A percentile compares a stretch with the other conserved stretches of the same genome.
Conservation (phyloP, 2,888 invertebrate species). For the Eurytoma californica region DNA sequence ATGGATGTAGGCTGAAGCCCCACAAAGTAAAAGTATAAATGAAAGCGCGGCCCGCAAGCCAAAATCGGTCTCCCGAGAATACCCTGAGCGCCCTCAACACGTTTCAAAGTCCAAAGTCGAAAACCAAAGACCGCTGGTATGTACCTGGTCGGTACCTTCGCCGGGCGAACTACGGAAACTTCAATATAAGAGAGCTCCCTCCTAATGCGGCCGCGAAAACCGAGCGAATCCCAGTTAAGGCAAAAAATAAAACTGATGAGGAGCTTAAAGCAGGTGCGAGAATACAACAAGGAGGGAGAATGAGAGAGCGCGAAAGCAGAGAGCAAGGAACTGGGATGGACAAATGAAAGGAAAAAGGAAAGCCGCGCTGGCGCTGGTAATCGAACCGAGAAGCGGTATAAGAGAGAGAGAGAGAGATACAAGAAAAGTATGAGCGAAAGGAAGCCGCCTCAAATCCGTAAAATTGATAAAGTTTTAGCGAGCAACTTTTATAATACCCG, state of each 20-base stretch:
- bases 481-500: slow-evolving; percentile 72
- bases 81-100: too few species aligned
- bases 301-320: neutral
- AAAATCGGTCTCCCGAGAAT: too few species aligned
- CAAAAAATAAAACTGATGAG: slow-evolving; percentile 16
- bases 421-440: neutral
- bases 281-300: neutral
- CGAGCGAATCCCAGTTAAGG: neutral
- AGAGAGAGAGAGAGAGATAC: neutral
- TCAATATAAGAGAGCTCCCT: neutral
- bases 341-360: slow-evolving; percentile 18
- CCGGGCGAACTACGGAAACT: slow-evolving; percentile 1
- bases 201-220: neutral
- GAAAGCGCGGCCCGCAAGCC: too few species aligned
- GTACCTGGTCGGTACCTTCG: neutral
- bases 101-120: slow-evolving; percentile 17
- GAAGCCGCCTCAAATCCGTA: slow-evolving; percentile 67
- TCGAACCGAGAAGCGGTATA: slow-evolving; percentile 19
- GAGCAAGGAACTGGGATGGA: slow-evolving; percentile 13
- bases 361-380: neutral
- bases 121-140: slow-evolving; percentile 20
- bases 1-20: too few species aligned
- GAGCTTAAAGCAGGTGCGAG: neutral
- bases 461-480: slow-evolving; percentile 73
- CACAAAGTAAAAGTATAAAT: too few species aligned